Evolutionary conservation across 2,113 vertebrate species (phyloP).

Genomic region (Sterna hirundo): DNA sequence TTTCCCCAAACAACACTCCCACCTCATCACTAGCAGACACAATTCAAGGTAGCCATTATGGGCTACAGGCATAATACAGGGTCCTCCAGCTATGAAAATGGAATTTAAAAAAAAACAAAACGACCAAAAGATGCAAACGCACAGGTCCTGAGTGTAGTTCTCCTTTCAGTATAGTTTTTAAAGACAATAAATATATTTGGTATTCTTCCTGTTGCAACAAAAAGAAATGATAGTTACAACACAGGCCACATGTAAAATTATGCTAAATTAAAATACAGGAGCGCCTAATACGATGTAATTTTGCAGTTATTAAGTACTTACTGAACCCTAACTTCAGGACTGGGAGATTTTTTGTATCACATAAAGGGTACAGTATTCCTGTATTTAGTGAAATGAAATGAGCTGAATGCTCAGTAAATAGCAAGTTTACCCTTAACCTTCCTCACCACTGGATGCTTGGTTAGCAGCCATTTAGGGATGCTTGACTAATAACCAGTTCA

Average conservation of each 20-base stretch:
- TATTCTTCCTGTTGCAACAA: neutral
- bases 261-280: neutral
- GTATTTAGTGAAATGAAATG: slow-evolving; percentile 41
- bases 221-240: neutral
- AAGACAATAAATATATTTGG: neutral
- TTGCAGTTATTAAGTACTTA: slow-evolving; percentile 63
- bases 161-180: neutral
- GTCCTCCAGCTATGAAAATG: neutral
- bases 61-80: neutral
- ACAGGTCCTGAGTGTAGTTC: neutral
- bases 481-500: neutral
- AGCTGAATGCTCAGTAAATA: slow-evolving; percentile 36
- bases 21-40: neutral
- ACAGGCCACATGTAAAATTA: neutral
- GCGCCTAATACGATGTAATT: neutral
- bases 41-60: neutral
- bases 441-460: neutral
- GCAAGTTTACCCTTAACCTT: neutral
- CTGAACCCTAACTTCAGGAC: slow-evolving; percentile 43
- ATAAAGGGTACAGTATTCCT: neutral
- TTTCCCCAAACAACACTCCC: neutral
- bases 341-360: neutral
- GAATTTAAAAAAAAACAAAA: neutral
- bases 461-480: slow-evolving; percentile 7
- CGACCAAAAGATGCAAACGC: rapidly evolving